A percentile compares a stretch with the other conserved stretches of the same genome.
Evolutionary conservation across 2,113 vertebrate species (phyloP).

Genomic region (Eretmodus cyanostictus): DNA sequence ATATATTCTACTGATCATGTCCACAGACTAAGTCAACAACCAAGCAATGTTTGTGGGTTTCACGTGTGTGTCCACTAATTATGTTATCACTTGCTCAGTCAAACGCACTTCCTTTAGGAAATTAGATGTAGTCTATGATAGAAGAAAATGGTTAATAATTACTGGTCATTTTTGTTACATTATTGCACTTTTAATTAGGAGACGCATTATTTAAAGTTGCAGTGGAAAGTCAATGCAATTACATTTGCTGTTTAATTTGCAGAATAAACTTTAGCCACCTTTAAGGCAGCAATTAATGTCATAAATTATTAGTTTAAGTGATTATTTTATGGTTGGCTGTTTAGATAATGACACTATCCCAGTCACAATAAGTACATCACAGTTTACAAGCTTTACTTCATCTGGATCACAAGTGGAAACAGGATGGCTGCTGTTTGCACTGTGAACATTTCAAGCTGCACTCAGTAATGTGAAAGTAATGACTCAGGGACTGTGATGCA

Average conservation of each 20-base stretch:
- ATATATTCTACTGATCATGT: neutral
- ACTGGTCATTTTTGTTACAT: neutral
- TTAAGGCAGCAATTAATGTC: neutral
- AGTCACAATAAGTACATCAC: neutral
- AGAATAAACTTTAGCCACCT: neutral
- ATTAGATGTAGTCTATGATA: neutral
- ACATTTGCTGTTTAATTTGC: neutral
- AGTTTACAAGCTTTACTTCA: neutral
- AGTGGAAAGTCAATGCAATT: constrained; percentile 10
- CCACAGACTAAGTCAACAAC: constrained; percentile 8
- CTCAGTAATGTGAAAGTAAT: neutral
- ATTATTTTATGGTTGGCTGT: neutral
- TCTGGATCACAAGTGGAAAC: neutral
- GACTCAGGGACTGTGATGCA: neutral
- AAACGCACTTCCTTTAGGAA: constrained; percentile 24
- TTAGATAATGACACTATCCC: neutral
- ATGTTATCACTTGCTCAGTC: constrained; percentile 1
- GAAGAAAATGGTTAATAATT: constrained; percentile 11
- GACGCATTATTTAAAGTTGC: neutral
- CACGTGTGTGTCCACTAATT: neutral
- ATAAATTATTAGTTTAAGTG: neutral
- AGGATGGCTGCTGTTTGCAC: neutral
- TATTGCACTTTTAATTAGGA: neutral
- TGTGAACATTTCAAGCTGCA: neutral
- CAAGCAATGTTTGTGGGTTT: neutral